Percentiles rank a stretch among this genome's conserved stretches.
phyloP scores from a whole-genome alignment of 2,797 vertebrate species.

The Coilia nasus region DNA sequence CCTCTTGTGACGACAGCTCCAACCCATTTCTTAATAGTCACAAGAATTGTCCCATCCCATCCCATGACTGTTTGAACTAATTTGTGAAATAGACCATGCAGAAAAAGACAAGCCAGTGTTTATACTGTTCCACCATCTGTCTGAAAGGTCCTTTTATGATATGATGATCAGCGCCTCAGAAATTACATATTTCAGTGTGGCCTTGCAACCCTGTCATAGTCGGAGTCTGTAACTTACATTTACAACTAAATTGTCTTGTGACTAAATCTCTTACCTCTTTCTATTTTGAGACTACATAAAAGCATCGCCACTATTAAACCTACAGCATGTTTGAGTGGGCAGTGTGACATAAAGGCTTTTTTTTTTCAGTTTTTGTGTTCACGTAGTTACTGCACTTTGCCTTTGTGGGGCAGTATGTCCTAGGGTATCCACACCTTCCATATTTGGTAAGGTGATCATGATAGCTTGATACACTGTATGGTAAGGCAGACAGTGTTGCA shows the following conservation, averaged over 20 bases:
- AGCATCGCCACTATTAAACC: too few species aligned
- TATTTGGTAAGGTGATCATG: neutral
- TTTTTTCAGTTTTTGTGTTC: neutral
- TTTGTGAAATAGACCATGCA: neutral
- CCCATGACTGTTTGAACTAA: constrained; percentile 21
- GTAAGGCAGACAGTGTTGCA: neutral
- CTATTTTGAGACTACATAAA: too few species aligned
- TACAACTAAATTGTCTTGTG: neutral
- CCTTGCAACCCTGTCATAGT: neutral
- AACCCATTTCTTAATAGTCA: neutral
- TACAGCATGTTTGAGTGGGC: too few species aligned
- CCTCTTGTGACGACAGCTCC: neutral
- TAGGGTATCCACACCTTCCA: neutral
- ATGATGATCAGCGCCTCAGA: neutral
- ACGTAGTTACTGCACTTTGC: neutral
- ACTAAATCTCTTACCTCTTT: too few species aligned
- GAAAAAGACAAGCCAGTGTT: neutral
- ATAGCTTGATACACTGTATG: neutral
- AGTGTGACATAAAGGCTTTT: too few species aligned
- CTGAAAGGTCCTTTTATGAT: neutral
- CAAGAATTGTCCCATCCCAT: neutral
- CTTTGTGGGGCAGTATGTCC: neutral
- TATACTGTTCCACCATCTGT: neutral
- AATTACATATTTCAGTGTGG: neutral
- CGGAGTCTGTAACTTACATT: neutral